Percentiles rank a stretch among this genome's conserved stretches.
Evolutionary conservation across 2,888 invertebrate genomes (phyloP).

Genomic region (Diarsia dahlii): DNA sequence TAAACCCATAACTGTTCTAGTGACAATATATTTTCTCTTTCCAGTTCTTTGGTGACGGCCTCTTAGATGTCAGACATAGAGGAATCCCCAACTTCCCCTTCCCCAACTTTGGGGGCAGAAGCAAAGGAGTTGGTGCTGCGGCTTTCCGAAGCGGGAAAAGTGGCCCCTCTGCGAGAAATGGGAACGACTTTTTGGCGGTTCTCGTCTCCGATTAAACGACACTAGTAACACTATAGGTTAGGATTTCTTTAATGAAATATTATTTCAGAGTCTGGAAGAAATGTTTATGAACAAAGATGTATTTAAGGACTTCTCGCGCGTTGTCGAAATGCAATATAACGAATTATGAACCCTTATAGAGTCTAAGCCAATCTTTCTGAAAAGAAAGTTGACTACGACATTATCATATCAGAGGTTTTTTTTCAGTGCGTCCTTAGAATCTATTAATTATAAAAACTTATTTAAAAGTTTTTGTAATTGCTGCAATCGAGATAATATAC

Average conservation of each 20-base stretch:
- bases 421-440: neutral
- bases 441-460: neutral
- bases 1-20: neutral
- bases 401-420: neutral
- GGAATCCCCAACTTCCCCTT: conserved; percentile 85
- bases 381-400: neutral
- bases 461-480: neutral
- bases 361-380: neutral
- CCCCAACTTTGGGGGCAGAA: conserved; percentile 76
- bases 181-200: conserved; percentile 82
- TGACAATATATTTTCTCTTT: conserved; percentile 12
- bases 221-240: neutral
- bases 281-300: neutral
- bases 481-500: neutral
- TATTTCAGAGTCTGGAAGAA: neutral
- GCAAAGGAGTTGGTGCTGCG: conserved; percentile 80
- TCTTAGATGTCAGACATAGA: conserved; percentile 83
- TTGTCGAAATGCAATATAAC: neutral
- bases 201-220: conserved; percentile 79
- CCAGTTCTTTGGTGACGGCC: conserved; percentile 83
- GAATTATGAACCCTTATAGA: neutral
- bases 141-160: conserved; percentile 77
- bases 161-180: conserved; percentile 67
- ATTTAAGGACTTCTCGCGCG: neutral
- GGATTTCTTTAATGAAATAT: neutral